These are phyloP conservation scores for Brenthis ino DNA, from an alignment of 2,888 invertebrate genomes.

Conservation along the genomic window DNA sequence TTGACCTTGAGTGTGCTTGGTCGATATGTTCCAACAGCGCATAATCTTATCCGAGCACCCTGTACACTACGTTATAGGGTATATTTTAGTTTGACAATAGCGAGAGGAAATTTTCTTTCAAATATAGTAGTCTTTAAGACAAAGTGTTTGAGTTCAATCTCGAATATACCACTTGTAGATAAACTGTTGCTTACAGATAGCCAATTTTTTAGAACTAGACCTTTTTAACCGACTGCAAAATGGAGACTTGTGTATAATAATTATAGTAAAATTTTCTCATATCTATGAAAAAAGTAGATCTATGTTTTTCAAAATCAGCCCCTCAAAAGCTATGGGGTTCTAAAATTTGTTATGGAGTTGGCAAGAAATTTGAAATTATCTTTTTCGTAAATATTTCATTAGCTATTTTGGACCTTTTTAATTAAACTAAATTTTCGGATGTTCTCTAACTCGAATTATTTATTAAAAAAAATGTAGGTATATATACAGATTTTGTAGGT, in stretches of 20 bases:
- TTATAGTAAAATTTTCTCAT: too few relatives aligned
- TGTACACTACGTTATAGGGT: background rate
- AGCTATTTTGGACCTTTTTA: too few relatives aligned
- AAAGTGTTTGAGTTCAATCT: background rate
- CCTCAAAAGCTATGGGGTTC: too few relatives aligned
- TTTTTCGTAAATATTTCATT: too few relatives aligned
- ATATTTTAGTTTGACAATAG: constrained; percentile 9
- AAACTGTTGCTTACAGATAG: constrained; percentile 10
- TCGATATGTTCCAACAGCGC: constrained; percentile 4
- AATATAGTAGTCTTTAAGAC: background rate
- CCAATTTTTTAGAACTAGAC: constrained; percentile 1
- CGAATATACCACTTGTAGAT: background rate
- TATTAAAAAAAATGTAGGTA: too few relatives aligned
- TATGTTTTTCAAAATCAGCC: too few relatives aligned
- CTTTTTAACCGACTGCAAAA: background rate
- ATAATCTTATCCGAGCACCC: background rate
- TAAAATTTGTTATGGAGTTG: too few relatives aligned
- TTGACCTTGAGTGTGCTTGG: constrained; percentile 20
- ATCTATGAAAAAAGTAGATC: too few relatives aligned
- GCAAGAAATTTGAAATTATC: too few relatives aligned
- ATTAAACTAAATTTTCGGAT: too few relatives aligned
- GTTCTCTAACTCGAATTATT: too few relatives aligned
- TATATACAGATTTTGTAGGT: too few relatives aligned
- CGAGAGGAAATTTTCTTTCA: background rate
- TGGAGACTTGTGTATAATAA: background rate